Evolutionary conservation across 2,888 invertebrate species (phyloP), one percentile per base, ranked within the genome.

Genomic region (Xanthia icteritia): DNA sequence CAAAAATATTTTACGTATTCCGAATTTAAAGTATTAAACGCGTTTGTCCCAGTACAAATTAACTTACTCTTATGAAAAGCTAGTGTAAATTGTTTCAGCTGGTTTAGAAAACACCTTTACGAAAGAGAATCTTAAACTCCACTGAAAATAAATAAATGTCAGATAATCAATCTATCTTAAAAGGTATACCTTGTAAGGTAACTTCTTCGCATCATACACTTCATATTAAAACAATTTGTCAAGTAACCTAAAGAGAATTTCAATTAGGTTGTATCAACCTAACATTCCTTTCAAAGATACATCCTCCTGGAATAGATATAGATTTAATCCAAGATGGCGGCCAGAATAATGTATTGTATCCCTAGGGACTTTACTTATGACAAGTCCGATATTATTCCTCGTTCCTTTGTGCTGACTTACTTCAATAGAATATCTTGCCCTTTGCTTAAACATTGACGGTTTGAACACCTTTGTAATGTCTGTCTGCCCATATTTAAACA

Each of bases 261-360:
- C 48, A 71, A 76, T 72, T 65, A 48, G 48, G 56, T n/a, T 36
- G 5, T 39, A 48, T 9, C 31, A 17, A n/a, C 5, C 56, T 58
- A 65, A 76, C 73, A 82, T 85, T 20, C 65, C 67, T n/a, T 36
- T 39, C 56, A 56, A 68, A 76, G 36, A 64, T 61, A 56, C 70
- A 42, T 72, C 42, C n/a, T 60, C 17, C 9, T 67, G 48, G 72
- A 73, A 36, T 61, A 27, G 48, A 5, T 48, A 42, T 51, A 56
- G 61, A 76, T 68, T 61, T 60, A 75, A 68, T 60, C 58, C 72
- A 82, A 84, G 39, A 82, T 73, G 71, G 68, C 48, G 3, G 5
- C 23, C 27, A 15, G 63, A 84, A 81, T 68, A 56, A 72, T 71
- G 56, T 76, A 60, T 51, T 73, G n/a, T 15, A 58, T 5, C 63